phyloP scores from a whole-genome alignment of 2,797 vertebrate species.

The Phylloscopus collybita region DNA sequence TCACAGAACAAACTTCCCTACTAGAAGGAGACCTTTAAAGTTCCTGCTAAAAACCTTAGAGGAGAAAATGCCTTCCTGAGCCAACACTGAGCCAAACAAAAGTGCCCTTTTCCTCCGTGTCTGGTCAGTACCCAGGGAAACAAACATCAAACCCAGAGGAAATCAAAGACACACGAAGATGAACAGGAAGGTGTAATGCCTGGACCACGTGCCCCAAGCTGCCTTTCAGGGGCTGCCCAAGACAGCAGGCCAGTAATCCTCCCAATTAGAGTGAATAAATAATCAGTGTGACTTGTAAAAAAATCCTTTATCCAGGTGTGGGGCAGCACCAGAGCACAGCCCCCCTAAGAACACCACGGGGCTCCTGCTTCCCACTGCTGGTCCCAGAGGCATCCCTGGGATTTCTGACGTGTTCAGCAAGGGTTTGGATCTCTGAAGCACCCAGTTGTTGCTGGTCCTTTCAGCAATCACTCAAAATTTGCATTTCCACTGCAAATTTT shows the following conservation, averaged over 20 bases:
- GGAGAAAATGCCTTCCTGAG: not conserved
- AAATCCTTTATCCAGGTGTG: not conserved
- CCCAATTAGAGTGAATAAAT: not conserved
- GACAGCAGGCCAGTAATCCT: not conserved
- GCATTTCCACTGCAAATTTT: not conserved
- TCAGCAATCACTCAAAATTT: not conserved
- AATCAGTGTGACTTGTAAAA: not conserved
- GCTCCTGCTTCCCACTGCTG: not conserved
- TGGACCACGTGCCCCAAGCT: not conserved
- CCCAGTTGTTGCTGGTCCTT: not conserved
- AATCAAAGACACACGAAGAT: not conserved
- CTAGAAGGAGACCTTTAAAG: not conserved
- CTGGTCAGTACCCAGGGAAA: not conserved
- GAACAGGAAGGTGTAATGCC: not conserved
- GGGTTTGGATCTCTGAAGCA: not conserved
- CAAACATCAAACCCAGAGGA: not conserved
- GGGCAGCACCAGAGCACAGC: not conserved
- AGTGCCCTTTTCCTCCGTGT: not conserved
- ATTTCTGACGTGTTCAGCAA: rapidly evolving
- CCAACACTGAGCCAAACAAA: rapidly evolving
- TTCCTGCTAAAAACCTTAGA: not conserved
- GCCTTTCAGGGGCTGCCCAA: not conserved
- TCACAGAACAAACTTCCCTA: not conserved
- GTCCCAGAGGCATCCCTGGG: not conserved
- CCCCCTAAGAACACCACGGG: rapidly evolving